phyloP scores from a whole-genome alignment of 2,888 invertebrate genomes.

The Mystacides longicornis region DNA sequence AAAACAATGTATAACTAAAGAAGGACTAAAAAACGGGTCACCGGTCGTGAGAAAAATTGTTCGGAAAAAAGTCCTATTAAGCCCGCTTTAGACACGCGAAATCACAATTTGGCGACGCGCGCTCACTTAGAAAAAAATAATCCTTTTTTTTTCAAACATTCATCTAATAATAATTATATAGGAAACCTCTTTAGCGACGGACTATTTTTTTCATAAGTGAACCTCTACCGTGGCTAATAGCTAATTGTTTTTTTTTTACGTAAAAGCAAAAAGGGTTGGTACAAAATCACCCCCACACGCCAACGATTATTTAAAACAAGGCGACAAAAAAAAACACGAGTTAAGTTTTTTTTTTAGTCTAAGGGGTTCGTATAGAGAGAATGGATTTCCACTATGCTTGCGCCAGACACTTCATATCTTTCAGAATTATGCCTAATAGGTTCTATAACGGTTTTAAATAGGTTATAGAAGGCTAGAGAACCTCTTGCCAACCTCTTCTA shows the following conservation, averaged over 20 bases:
- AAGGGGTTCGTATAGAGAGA: too few species aligned
- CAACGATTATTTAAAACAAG: too few species aligned
- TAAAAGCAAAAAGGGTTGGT: neutral
- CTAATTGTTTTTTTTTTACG: slow-evolving; percentile 1
- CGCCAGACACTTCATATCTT: too few species aligned
- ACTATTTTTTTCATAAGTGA: slow-evolving; percentile 4
- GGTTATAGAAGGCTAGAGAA: too few species aligned
- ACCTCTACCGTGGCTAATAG: neutral
- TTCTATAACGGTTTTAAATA: too few species aligned
- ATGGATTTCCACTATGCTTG: too few species aligned
- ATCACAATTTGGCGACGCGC: slow-evolving; percentile 8
- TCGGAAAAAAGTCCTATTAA: slow-evolving; percentile 10
- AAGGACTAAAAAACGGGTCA: neutral
- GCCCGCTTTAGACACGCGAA: slow-evolving; percentile 14
- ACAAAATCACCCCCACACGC: neutral
- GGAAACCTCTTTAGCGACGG: slow-evolving; percentile 8
- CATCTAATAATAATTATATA: slow-evolving; percentile 2
- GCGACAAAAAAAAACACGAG: too few species aligned
- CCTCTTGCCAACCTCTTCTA: too few species aligned
- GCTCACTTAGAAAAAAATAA: slow-evolving; percentile 13
- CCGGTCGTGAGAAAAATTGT: slow-evolving; percentile 12
- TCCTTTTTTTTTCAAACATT: slow-evolving; percentile 9
- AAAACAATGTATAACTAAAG: slow-evolving; percentile 6
- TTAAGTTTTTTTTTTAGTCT: too few species aligned
- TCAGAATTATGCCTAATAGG: too few species aligned